Conservation (phyloP, 2,797 vertebrate species). For the Ptychadena robeensis region DNA sequence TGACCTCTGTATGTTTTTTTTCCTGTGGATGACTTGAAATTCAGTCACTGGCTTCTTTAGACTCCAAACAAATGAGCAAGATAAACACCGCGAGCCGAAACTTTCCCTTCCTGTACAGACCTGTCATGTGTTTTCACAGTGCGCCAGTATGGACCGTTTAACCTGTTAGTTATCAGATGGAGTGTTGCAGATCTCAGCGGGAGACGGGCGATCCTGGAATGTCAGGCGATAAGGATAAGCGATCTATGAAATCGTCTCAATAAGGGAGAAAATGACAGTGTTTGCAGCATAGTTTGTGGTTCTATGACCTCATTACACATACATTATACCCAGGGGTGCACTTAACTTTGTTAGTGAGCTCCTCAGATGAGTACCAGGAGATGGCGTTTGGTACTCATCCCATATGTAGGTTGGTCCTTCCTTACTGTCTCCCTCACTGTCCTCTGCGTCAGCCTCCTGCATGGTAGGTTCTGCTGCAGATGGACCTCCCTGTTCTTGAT, state of each 20-base stretch:
- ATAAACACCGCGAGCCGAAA: neutral
- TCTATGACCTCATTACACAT: too few species aligned
- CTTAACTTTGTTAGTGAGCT: too few species aligned
- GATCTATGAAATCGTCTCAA: neutral
- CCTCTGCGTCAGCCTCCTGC: too few species aligned
- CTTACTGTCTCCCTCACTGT: too few species aligned
- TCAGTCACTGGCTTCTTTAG: neutral
- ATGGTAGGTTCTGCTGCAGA: too few species aligned
- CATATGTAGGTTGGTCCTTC: too few species aligned
- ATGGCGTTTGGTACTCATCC: too few species aligned
- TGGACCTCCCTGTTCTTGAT: too few species aligned
- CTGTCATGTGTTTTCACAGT: neutral
- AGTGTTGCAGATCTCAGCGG: neutral
- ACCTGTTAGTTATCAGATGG: neutral
- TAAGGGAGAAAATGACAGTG: neutral
- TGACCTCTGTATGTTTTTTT: conserved; percentile 26
- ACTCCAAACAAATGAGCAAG: conserved; percentile 7
- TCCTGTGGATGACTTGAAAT: conserved; percentile 17
- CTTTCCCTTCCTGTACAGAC: conserved; percentile 4
- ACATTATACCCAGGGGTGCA: too few species aligned
- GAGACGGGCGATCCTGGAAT: neutral
- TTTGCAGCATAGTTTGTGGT: too few species aligned
- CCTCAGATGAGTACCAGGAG: too few species aligned
- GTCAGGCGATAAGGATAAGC: neutral
- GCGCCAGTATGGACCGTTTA: neutral